Evolutionary conservation across 2,888 invertebrate species (phyloP).

Genomic region (Lithophane socia): DNA sequence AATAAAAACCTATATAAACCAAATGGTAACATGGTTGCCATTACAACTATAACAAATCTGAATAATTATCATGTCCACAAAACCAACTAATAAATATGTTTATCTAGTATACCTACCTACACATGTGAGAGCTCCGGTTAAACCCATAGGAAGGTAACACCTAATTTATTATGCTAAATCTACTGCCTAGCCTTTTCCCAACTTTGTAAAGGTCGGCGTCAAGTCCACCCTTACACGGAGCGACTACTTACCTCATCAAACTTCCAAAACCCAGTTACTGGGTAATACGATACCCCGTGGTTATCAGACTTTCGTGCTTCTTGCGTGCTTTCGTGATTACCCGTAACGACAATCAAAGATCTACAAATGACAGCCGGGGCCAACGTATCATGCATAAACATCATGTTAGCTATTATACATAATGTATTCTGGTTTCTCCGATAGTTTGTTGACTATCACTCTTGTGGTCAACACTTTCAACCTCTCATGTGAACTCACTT

Average conservation of each 20-base stretch:
- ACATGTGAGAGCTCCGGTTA: no score
- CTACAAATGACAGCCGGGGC: not conserved
- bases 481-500: not conserved
- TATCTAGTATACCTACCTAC: no score
- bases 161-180: constrained; percentile 9
- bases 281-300: not conserved
- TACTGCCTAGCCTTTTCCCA: not conserved
- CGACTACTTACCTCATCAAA: not conserved
- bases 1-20: no score
- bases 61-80: no score
- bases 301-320: not conserved
- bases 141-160: not conserved
- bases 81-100: no score
- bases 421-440: constrained; percentile 25
- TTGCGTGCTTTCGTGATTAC: no score
- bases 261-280: not conserved
- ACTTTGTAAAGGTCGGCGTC: not conserved
- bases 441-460: constrained; percentile 23
- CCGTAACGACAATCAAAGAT: not conserved
- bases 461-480: not conserved
- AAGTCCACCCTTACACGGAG: not conserved
- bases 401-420: not conserved
- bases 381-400: not conserved
- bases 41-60: no score
- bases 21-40: no score